Conservation (phyloP, 2,888 invertebrate genomes). For the Cheilosia variabilis region DNA sequence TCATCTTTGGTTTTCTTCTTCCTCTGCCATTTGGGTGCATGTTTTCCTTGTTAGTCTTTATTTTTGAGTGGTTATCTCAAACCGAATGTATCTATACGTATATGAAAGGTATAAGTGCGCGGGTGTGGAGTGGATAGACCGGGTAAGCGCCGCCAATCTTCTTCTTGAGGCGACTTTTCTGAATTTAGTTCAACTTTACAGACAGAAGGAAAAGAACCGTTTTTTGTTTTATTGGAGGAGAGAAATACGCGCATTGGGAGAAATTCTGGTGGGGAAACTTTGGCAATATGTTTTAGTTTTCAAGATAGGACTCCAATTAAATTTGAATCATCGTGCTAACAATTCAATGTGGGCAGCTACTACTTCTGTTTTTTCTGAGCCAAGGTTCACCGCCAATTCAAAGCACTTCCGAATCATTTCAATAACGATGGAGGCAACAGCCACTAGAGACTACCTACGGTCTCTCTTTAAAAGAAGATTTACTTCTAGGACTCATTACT, state of each 20-base stretch:
- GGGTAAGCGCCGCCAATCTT: conserved; percentile 7
- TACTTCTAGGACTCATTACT: too few relatives aligned
- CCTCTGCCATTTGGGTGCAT: not conserved
- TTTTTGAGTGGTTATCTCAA: conserved; percentile 31
- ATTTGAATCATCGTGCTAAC: too few relatives aligned
- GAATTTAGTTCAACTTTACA: conserved; percentile 16
- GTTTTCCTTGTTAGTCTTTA: not conserved
- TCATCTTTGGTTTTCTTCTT: conserved; percentile 15
- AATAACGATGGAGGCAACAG: too few relatives aligned
- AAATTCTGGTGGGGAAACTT: not conserved
- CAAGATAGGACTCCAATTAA: too few relatives aligned
- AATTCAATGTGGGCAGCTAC: too few relatives aligned
- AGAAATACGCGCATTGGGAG: not conserved
- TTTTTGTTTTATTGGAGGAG: not conserved
- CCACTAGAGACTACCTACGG: too few relatives aligned
- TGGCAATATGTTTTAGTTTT: not conserved
- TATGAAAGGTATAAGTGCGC: not conserved
- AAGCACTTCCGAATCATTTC: too few relatives aligned
- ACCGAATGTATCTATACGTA: not conserved
- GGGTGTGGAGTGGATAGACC: not conserved
- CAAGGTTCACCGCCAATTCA: too few relatives aligned
- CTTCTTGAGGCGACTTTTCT: not conserved
- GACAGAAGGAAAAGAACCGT: not conserved
- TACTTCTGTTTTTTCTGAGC: too few relatives aligned
- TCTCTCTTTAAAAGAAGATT: too few relatives aligned